phyloP scores from a whole-genome alignment of 1,140 invertebrate genomes.

The Lasioglossum baleicum region DNA sequence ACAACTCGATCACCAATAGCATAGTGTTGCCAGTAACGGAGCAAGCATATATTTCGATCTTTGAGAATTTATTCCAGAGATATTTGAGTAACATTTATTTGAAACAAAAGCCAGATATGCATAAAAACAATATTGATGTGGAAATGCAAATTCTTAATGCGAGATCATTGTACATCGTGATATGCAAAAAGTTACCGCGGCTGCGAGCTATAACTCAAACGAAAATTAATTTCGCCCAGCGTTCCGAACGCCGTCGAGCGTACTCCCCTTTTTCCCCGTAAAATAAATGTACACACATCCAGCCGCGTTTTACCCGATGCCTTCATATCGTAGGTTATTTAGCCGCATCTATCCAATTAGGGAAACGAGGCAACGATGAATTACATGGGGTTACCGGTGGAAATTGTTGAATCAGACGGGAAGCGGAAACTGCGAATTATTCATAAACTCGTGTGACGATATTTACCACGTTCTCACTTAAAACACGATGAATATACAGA shows the following conservation, averaged over 20 bases:
- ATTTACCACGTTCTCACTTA: neutral
- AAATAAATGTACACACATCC: no score
- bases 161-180: neutral
- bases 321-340: neutral
- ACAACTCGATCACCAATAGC: no score
- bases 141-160: neutral
- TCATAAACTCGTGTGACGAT: neutral
- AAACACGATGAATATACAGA: neutral
- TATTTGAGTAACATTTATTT: no score
- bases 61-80: no score
- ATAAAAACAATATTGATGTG: no score
- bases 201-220: neutral
- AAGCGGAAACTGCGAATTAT: neutral
- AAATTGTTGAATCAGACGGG: neutral
- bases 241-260: neutral
- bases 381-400: neutral
- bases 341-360: conserved; percentile 5
- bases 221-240: conserved; percentile 8
- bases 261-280: neutral
- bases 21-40: no score
- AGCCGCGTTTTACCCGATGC: neutral
- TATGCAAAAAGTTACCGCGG: neutral
- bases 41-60: no score
- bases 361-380: neutral
- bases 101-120: no score